Percentiles rank a stretch among this genome's conserved stretches.
phyloP scores from a whole-genome alignment of 1,140 invertebrate genomes.

The Pentalonia nigronervosa region DNA sequence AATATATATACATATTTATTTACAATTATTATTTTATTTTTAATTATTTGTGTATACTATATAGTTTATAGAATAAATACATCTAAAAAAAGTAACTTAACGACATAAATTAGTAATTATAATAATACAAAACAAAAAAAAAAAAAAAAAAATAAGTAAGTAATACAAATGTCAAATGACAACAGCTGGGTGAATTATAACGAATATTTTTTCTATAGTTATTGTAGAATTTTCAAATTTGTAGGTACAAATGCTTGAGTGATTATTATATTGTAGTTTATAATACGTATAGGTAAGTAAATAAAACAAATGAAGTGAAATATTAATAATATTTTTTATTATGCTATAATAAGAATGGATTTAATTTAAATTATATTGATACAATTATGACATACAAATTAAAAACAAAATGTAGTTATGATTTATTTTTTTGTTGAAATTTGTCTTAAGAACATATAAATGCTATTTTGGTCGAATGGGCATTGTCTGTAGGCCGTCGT shows the following conservation, averaged over 20 bases:
- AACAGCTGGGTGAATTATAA: neutral
- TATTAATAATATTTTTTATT: neutral
- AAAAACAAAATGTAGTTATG: neutral
- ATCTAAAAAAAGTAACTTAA: too few species aligned
- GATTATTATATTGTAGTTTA: neutral
- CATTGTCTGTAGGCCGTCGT: slow-evolving; percentile 70
- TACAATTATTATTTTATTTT: too few species aligned
- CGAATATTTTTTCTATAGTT: neutral
- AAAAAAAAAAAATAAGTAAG: neutral
- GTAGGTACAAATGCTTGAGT: neutral
- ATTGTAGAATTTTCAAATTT: neutral
- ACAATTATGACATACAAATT: neutral
- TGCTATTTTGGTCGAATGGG: slow-evolving; percentile 72
- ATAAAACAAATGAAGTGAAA: neutral
- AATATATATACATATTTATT: too few species aligned
- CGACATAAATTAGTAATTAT: too few species aligned
- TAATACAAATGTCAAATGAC: neutral
- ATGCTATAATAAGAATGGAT: neutral
- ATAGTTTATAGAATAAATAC: too few species aligned
- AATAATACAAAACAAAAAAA: too few species aligned
- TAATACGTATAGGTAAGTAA: neutral
- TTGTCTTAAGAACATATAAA: slow-evolving; percentile 62
- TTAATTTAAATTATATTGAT: neutral
- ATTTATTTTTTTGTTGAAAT: slow-evolving; percentile 43
- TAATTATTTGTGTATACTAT: too few species aligned